These are phyloP conservation scores for Gadus chalcogrammus DNA, from an alignment of 2,113 vertebrate genomes.

Conservation along the genomic window DNA sequence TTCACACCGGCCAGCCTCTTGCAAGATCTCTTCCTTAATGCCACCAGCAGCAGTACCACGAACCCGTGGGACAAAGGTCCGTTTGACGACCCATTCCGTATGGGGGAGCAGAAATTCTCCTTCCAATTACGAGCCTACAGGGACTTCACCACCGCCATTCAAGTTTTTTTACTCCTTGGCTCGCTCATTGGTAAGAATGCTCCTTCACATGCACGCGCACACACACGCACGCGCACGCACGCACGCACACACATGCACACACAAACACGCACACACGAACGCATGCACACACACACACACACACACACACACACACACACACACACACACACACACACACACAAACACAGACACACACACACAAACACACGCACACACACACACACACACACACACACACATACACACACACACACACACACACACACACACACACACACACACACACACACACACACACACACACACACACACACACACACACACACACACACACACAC, in stretches of 20 bases:
- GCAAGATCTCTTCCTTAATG: conserved; percentile 66
- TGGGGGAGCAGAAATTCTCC: conserved; percentile 45
- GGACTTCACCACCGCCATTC: conserved; percentile 84
- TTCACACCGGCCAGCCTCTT: conserved; percentile 59
- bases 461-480: too few relatives aligned
- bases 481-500: too few relatives aligned
- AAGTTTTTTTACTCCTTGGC: conserved; percentile 87
- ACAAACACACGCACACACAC: neutral
- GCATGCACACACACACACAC: too few relatives aligned
- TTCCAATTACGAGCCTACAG: conserved; percentile 80
- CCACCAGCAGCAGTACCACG: conserved; percentile 53
- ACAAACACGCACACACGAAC: too few relatives aligned
- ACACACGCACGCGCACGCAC: too few relatives aligned
- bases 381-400: neutral
- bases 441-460: too few relatives aligned
- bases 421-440: too few relatives aligned
- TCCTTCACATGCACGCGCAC: neutral
- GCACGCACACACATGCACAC: too few relatives aligned
- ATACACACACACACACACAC: too few relatives aligned
- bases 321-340: too few relatives aligned
- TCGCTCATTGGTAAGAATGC: conserved; percentile 84
- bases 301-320: too few relatives aligned
- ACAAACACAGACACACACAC: too few relatives aligned
- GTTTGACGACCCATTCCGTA: conserved; percentile 37
- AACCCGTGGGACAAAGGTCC: conserved; percentile 66